A percentile compares a stretch with the other conserved stretches of the same genome.
These are phyloP conservation scores for Calliscelio sp. DNA, from an alignment of 2,888 invertebrate genomes.

Conservation along the genomic window DNA sequence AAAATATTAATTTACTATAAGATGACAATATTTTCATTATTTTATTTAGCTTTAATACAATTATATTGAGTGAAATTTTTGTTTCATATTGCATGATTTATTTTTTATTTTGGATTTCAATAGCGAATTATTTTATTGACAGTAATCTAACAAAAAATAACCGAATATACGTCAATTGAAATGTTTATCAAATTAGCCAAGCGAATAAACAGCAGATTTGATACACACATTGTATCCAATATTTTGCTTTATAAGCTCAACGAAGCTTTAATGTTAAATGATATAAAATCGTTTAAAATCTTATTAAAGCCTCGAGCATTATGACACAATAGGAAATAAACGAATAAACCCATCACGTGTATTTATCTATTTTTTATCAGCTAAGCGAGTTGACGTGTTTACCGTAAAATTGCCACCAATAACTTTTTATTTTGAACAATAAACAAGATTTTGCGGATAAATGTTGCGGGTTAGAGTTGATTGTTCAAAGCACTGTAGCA, in stretches of 20 bases:
- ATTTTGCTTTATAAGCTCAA: neutral
- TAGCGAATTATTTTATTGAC: too few relatives aligned
- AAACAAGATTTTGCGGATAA: conserved; percentile 4
- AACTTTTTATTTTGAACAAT: neutral
- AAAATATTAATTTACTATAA: too few relatives aligned
- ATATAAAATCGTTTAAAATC: conserved; percentile 27
- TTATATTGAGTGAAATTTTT: too few relatives aligned
- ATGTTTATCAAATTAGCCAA: neutral
- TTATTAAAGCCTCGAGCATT: conserved; percentile 15
- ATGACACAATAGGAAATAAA: neutral
- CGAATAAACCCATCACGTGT: neutral
- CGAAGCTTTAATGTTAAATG: conserved; percentile 15
- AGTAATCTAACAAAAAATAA: too few relatives aligned
- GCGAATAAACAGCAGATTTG: neutral
- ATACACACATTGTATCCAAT: too few relatives aligned
- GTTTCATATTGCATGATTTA: too few relatives aligned
- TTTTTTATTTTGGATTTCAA: too few relatives aligned
- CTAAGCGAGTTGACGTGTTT: neutral
- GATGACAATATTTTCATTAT: too few relatives aligned
- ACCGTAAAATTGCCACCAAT: neutral
- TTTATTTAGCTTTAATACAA: too few relatives aligned
- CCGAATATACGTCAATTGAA: too few relatives aligned
- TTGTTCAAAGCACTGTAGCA: conserved; percentile 1
- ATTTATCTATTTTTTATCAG: neutral
- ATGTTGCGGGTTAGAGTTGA: neutral